These are phyloP conservation scores for Eristalis pertinax DNA, from an alignment of 2,888 invertebrate genomes.

Conservation along the genomic window DNA sequence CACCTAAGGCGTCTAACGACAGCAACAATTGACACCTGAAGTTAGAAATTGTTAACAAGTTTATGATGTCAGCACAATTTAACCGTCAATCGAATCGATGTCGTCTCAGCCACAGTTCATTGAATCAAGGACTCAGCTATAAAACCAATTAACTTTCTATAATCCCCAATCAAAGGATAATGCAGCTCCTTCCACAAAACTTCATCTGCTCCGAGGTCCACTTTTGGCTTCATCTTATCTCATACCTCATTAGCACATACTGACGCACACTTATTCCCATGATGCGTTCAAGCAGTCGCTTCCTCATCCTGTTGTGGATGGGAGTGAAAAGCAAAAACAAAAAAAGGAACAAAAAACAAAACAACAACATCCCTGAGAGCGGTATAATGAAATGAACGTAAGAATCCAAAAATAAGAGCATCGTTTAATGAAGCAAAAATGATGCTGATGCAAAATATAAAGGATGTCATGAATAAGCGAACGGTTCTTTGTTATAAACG, in stretches of 20 bases:
- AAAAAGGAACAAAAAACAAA: neutral
- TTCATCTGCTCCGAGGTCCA: neutral
- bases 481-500: slow-evolving; percentile 35
- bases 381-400: slow-evolving; percentile 47
- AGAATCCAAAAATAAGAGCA: slow-evolving; percentile 46
- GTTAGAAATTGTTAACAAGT: too few relatives aligned
- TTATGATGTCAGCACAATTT: too few relatives aligned
- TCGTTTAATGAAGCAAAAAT: slow-evolving; percentile 60
- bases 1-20: too few relatives aligned
- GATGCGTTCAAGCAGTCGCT: neutral
- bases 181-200: neutral
- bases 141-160: neutral
- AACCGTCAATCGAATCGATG: too few relatives aligned
- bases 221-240: neutral
- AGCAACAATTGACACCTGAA: too few relatives aligned
- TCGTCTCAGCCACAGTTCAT: too few relatives aligned
- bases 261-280: neutral
- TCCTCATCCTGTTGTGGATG: neutral
- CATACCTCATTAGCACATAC: neutral
- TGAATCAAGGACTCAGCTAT: neutral
- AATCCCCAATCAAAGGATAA: neutral
- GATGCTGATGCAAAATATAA: slow-evolving; percentile 37
- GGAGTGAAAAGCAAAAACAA: too few relatives aligned
- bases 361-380: neutral
- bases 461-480: slow-evolving; percentile 34